A percentile compares a stretch with the other conserved stretches of the same genome.
phyloP scores from a whole-genome alignment of 2,113 vertebrate genomes.

The Tragulus kanchil region DNA sequence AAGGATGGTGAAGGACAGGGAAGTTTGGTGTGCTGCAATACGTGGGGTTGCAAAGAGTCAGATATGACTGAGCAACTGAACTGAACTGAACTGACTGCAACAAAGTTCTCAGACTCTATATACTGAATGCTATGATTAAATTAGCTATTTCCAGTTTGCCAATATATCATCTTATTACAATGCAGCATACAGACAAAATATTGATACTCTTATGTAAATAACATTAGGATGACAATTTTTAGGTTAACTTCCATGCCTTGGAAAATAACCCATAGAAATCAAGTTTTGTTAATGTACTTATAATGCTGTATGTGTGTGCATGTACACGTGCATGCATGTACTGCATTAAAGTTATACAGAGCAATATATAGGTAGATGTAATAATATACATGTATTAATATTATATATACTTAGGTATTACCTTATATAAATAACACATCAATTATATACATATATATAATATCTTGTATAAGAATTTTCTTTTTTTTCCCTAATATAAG shows the following conservation, averaged over 20 bases:
- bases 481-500: constrained; percentile 33
- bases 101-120: constrained; percentile 4
- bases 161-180: neutral
- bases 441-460: neutral
- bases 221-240: constrained; percentile 40
- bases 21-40: too few relatives aligned
- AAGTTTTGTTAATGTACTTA: constrained; percentile 32
- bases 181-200: constrained; percentile 29
- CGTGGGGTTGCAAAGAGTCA: too few relatives aligned
- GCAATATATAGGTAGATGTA: neutral
- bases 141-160: neutral
- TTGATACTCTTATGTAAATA: neutral
- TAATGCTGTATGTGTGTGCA: neutral
- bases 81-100: neutral
- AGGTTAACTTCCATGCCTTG: neutral
- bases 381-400: neutral
- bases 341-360: neutral
- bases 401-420: neutral
- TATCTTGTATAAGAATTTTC: neutral
- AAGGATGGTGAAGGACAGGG: too few relatives aligned
- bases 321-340: neutral
- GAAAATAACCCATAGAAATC: constrained; percentile 15
- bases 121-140: neutral
- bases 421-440: neutral
- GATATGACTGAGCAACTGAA: too few relatives aligned